These are phyloP conservation scores for Psettodes erumei DNA, from an alignment of 2,113 vertebrate species.

Conservation along the genomic window DNA sequence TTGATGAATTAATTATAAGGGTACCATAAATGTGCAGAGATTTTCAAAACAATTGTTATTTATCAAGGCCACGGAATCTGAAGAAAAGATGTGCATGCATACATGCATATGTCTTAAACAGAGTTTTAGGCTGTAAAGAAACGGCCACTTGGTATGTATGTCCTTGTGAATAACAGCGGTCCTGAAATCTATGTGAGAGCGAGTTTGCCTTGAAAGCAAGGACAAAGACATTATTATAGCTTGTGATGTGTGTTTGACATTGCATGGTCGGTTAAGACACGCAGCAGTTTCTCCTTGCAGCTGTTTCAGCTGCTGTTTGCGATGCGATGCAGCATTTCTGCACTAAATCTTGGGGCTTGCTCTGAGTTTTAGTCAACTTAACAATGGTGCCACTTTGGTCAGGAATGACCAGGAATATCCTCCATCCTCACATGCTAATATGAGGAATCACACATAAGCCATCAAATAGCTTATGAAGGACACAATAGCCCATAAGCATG, in stretches of 20 bases:
- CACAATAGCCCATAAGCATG: conserved; percentile 12
- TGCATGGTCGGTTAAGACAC: neutral
- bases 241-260: conserved; percentile 8
- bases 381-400: conserved; percentile 15
- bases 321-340: conserved; percentile 3
- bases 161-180: neutral
- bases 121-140: neutral
- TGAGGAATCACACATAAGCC: conserved; percentile 24
- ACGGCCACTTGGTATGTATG: neutral
- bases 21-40: neutral
- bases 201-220: conserved; percentile 6
- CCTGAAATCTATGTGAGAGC: neutral
- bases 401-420: neutral
- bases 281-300: conserved; percentile 9
- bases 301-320: neutral
- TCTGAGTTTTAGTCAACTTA: neutral
- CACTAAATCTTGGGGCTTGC: neutral
- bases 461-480: conserved; percentile 12
- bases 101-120: neutral
- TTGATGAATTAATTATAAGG: neutral
- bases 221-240: neutral
- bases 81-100: neutral
- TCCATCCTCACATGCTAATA: neutral
- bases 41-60: neutral
- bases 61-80: neutral